These are phyloP conservation scores for Melangyna quadrimaculata DNA, from an alignment of 2,888 invertebrate species.

Conservation along the genomic window DNA sequence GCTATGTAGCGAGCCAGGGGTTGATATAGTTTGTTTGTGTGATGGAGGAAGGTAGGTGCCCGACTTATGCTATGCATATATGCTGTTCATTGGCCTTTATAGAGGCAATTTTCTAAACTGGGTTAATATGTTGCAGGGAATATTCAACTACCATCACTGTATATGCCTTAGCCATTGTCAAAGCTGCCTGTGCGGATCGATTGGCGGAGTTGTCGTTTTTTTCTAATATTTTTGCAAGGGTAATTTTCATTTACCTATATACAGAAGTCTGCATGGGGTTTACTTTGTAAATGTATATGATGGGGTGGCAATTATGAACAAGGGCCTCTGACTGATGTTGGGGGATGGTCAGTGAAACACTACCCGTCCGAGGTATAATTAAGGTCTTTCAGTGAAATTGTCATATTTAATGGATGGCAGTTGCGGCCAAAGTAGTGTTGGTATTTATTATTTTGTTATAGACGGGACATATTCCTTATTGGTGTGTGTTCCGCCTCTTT, in stretches of 20 bases:
- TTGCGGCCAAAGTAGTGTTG: slow-evolving; percentile 1
- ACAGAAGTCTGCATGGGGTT: neutral
- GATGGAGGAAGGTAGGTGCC: neutral
- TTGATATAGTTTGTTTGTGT: slow-evolving; percentile 3
- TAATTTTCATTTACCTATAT: slow-evolving; percentile 44
- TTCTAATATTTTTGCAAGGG: slow-evolving; percentile 43
- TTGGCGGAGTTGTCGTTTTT: slow-evolving; percentile 8
- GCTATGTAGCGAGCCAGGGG: neutral
- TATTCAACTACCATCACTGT: slow-evolving; percentile 38
- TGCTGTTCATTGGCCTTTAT: slow-evolving; percentile 30
- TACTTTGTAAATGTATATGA: neutral
- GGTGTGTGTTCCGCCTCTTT: slow-evolving; percentile 9
- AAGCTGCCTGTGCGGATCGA: slow-evolving; percentile 57
- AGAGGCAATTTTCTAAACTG: slow-evolving; percentile 58
- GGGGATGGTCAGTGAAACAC: slow-evolving; percentile 24
- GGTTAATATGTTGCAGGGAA: slow-evolving; percentile 68
- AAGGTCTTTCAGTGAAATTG: slow-evolving; percentile 63
- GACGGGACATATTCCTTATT: neutral
- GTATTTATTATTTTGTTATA: neutral
- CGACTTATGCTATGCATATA: neutral
- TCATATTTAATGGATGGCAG: slow-evolving; percentile 54
- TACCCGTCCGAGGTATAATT: slow-evolving; percentile 44
- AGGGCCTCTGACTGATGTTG: neutral
- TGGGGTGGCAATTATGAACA: slow-evolving; percentile 52
- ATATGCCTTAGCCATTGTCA: slow-evolving; percentile 48